Evolutionary conservation across 2,797 vertebrate species (phyloP).

Genomic region (Enteromius treurensis): DNA sequence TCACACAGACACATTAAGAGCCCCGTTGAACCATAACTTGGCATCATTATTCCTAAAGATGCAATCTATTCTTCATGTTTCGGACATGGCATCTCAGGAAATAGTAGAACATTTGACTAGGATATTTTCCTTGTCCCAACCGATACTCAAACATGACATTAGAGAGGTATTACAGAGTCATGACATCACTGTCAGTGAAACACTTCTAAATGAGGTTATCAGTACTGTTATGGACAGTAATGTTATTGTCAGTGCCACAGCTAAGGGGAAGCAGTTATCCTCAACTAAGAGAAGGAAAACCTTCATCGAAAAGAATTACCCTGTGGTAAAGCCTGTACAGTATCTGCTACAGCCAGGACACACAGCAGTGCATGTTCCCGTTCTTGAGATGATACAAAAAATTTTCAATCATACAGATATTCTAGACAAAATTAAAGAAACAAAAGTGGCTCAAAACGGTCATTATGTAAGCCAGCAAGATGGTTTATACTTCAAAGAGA

Average conservation of each 20-base stretch:
- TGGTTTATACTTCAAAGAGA: constrained; percentile 34
- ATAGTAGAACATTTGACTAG: constrained; percentile 31
- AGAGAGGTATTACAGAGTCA: constrained; percentile 24
- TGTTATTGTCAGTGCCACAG: constrained; percentile 28
- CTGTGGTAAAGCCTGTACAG: constrained; percentile 36
- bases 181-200: constrained; percentile 32
- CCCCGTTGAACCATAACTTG: constrained; percentile 42
- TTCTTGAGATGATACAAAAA: constrained; percentile 39
- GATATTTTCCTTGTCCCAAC: constrained; percentile 32
- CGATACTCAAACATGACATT: constrained; percentile 26
- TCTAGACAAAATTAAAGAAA: constrained; percentile 31
- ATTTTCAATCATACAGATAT: constrained; percentile 35
- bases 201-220: constrained; percentile 28
- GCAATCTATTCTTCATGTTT: constrained; percentile 35
- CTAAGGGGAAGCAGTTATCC: constrained; percentile 33
- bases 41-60: constrained; percentile 42
- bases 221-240: constrained; percentile 39
- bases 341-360: constrained; percentile 42
- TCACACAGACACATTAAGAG: constrained; percentile 26
- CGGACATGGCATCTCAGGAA: constrained; percentile 44
- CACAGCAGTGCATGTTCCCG: constrained; percentile 39
- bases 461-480: constrained; percentile 36
- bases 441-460: constrained; percentile 21
- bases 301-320: constrained; percentile 29
- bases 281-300: constrained; percentile 39